These are phyloP conservation scores for Lytechinus variegatus DNA, from an alignment of 35 echinoderm and acorn worm genomes.

Conservation along the genomic window DNA sequence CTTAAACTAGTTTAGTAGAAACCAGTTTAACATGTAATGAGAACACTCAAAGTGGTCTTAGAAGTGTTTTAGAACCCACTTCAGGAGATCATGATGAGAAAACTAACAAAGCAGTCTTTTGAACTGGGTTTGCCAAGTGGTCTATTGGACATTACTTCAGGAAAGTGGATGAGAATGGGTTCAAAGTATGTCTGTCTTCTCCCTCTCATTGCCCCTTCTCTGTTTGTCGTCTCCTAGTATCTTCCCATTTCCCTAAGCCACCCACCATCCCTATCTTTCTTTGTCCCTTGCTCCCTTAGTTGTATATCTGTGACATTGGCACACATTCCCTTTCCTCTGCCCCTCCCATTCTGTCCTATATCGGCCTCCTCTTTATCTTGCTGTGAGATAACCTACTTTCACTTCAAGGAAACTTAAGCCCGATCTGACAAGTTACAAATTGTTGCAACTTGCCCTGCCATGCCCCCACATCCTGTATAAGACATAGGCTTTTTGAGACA, in stretches of 20 bases:
- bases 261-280: neutral
- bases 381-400: constrained; percentile 10
- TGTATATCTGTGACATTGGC: neutral
- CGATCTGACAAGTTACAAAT: constrained; percentile 1
- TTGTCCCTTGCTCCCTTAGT: neutral
- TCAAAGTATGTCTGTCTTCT: neutral
- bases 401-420: neutral
- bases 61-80: too few species aligned
- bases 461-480: neutral
- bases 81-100: too few species aligned
- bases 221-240: neutral
- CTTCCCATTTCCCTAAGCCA: neutral
- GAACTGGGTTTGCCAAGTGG: too few species aligned
- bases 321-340: constrained; percentile 24
- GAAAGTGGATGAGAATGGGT: too few species aligned
- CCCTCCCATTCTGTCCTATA: neutral
- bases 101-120: too few species aligned
- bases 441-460: neutral
- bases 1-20: too few species aligned
- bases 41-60: too few species aligned
- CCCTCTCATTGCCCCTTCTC: neutral
- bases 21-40: too few species aligned
- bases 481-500: neutral
- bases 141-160: too few species aligned
- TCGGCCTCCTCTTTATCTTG: neutral